A percentile compares a stretch with the other conserved stretches of the same genome.
These are phyloP conservation scores for Percopsis transmontana DNA, from an alignment of 2,113 vertebrate genomes.

Conservation along the genomic window DNA sequence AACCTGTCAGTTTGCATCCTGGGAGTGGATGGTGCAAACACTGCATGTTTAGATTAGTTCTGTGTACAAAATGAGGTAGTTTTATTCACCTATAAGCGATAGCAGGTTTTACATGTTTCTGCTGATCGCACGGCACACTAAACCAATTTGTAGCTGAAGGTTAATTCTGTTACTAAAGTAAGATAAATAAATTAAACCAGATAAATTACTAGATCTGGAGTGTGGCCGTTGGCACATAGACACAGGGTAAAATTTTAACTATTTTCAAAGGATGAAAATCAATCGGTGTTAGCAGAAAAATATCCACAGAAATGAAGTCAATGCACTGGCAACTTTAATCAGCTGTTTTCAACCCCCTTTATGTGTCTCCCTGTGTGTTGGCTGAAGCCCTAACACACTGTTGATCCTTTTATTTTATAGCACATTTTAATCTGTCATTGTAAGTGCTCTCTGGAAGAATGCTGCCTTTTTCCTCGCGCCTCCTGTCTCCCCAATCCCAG, in stretches of 20 bases:
- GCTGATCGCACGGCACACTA: background rate
- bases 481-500: slow-evolving; percentile 22
- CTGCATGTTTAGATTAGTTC: too few species aligned
- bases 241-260: background rate
- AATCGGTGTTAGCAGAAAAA: slow-evolving; percentile 1
- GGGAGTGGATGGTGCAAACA: too few species aligned
- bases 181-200: slow-evolving; percentile 11
- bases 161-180: background rate
- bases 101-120: background rate
- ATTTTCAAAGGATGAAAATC: slow-evolving; percentile 8
- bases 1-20: too few species aligned
- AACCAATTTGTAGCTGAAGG: slow-evolving; percentile 3
- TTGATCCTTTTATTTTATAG: slow-evolving; percentile 37
- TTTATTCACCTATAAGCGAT: too few species aligned
- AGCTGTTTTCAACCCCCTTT: background rate
- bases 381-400: slow-evolving; percentile 13
- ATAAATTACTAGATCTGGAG: background rate
- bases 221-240: background rate
- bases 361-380: background rate
- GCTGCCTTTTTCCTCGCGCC: slow-evolving; percentile 7
- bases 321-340: background rate
- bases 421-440: slow-evolving; percentile 44
- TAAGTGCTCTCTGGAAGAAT: slow-evolving; percentile 30
- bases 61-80: background rate
- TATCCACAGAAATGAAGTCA: background rate